Evolutionary conservation across 2,888 invertebrate species (phyloP).

Genomic region (Lissocephala sabroskyi): DNA sequence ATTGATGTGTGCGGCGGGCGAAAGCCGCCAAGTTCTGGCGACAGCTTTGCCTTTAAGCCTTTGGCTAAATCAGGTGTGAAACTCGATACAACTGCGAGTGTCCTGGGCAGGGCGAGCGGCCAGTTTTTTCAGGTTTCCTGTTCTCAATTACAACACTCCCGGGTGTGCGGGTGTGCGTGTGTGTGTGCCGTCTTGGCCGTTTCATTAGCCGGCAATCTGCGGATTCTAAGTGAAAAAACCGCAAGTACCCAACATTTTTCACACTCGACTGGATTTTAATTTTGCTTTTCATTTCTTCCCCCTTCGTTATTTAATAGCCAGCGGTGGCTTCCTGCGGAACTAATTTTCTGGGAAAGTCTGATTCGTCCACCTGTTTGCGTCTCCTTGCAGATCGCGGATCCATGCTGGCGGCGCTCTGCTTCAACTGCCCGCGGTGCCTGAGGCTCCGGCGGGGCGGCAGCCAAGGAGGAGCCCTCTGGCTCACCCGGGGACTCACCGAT

Average conservation of each 20-base stretch:
- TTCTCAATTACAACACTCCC: constrained; percentile 69
- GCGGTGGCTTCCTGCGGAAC: constrained; percentile 52
- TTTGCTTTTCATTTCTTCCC: constrained; percentile 32
- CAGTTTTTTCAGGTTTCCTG: constrained; percentile 72
- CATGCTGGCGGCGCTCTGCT: constrained; percentile 52
- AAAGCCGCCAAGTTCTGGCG: constrained; percentile 31
- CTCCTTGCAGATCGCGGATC: constrained; percentile 35
- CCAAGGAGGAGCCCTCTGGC: too few relatives aligned
- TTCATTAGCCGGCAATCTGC: too few relatives aligned
- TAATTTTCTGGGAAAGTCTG: constrained; percentile 31
- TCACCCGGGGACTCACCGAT: too few relatives aligned
- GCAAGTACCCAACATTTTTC: constrained; percentile 63
- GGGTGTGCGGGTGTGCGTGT: too few relatives aligned
- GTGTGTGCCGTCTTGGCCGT: too few relatives aligned
- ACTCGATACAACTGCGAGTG: constrained; percentile 46
- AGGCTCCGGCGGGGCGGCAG: constrained; percentile 28
- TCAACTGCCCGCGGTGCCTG: constrained; percentile 37
- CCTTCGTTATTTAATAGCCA: constrained; percentile 43
- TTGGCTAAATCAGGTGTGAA: constrained; percentile 60
- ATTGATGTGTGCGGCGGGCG: constrained; percentile 34
- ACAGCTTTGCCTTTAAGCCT: constrained; percentile 51
- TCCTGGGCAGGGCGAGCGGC: constrained; percentile 37
- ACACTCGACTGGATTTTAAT: constrained; percentile 59
- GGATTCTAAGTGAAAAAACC: constrained; percentile 54
- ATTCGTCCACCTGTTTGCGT: constrained; percentile 44